phyloP scores from a whole-genome alignment of 2,797 vertebrate genomes.

The Oreochromis grahami region DNA sequence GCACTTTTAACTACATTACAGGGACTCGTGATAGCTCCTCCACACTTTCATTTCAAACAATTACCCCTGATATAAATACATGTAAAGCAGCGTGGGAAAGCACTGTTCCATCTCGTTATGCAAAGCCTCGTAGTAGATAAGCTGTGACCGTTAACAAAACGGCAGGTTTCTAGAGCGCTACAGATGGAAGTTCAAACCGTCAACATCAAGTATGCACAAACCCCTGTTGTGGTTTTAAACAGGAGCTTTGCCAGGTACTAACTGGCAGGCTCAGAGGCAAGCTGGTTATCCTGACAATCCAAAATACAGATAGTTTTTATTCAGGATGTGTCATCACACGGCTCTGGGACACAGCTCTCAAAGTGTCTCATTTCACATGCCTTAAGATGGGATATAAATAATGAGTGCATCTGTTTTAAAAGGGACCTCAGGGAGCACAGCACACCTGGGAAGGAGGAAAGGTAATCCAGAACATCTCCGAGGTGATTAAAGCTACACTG shows the following conservation, averaged over 20 bases:
- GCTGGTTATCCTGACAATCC: background rate
- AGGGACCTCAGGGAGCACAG: conserved; percentile 12
- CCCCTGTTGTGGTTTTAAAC: conserved; percentile 51
- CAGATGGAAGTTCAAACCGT: conserved; percentile 73
- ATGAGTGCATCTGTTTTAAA: conserved; percentile 7
- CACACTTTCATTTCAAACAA: conserved; percentile 12
- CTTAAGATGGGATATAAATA: conserved; percentile 27
- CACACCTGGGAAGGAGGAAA: conserved; percentile 8
- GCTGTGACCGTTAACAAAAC: conserved; percentile 66
- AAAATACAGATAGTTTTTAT: background rate
- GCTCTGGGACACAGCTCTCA: background rate
- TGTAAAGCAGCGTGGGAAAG: conserved; percentile 68
- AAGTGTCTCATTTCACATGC: background rate
- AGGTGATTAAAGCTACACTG: background rate
- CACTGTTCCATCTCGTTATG: conserved; percentile 61
- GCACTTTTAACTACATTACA: background rate
- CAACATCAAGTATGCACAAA: conserved; percentile 41
- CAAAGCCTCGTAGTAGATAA: conserved; percentile 72
- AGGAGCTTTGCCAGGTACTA: conserved; percentile 15
- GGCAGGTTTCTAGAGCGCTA: conserved; percentile 29
- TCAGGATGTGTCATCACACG: background rate
- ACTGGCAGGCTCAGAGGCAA: background rate
- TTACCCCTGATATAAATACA: conserved; percentile 39
- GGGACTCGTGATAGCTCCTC: background rate
- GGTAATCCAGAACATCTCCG: background rate